Conservation (phyloP, 2,888 invertebrate species). For the Parapristionchus giblindavisi region DNA sequence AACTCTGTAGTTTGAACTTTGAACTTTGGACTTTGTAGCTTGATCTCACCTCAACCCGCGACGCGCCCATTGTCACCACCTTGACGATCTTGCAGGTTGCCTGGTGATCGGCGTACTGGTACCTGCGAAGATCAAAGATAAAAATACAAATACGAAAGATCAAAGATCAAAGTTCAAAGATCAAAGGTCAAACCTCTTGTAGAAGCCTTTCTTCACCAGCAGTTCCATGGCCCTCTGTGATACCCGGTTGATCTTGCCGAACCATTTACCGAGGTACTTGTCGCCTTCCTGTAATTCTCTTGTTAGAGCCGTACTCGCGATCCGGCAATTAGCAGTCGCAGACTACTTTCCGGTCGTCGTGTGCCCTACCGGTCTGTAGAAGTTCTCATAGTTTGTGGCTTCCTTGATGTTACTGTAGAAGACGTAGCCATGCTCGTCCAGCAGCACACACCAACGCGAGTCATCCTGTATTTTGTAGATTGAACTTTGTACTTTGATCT, state of each 20-base stretch:
- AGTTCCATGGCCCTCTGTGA: slow-evolving; percentile 66
- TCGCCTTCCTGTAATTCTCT: slow-evolving; percentile 33
- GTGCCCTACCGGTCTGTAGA: slow-evolving; percentile 45
- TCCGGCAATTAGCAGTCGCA: neutral
- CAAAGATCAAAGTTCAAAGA: too few species aligned
- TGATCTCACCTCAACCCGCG: slow-evolving; percentile 42
- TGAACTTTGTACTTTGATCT: neutral
- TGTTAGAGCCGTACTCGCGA: neutral
- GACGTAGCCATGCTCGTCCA: slow-evolving; percentile 68
- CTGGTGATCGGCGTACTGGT: slow-evolving; percentile 62
- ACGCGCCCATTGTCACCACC: slow-evolving; percentile 42
- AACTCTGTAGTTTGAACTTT: slow-evolving; percentile 5
- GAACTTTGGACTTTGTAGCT: too few species aligned
- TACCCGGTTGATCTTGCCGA: slow-evolving; percentile 65
- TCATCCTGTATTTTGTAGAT: slow-evolving; percentile 42
- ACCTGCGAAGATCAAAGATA: too few species aligned
- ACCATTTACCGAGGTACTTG: slow-evolving; percentile 59
- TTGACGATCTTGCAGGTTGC: slow-evolving; percentile 58
- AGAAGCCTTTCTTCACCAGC: slow-evolving; percentile 62
- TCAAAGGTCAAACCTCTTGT: slow-evolving; percentile 51
- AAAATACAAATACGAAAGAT: too few species aligned
- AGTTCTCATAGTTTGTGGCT: slow-evolving; percentile 51
- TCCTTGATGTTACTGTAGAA: slow-evolving; percentile 61
- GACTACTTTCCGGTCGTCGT: neutral
- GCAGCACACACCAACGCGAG: slow-evolving; percentile 60